Conservation (phyloP, 2,797 vertebrate species). For the Loriculus beryllinus region DNA sequence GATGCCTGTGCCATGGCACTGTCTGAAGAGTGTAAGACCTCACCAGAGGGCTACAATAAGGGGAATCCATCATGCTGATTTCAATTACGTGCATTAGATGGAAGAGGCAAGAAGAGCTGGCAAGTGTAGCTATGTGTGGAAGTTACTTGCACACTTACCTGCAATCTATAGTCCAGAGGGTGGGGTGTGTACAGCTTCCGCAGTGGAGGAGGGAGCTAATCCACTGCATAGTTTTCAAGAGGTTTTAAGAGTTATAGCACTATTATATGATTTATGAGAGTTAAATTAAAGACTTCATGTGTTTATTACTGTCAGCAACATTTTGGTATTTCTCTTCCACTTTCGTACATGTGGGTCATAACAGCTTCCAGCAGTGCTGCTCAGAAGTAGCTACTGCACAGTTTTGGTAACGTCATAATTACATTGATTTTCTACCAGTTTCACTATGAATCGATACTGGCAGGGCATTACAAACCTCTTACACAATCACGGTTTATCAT, state of each 20-base stretch:
- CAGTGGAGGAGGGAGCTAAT: neutral
- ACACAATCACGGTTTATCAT: neutral
- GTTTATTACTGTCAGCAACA: neutral
- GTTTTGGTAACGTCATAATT: neutral
- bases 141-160: neutral
- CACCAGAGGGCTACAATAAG: neutral
- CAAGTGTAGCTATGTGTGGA: neutral
- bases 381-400: neutral
- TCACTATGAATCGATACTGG: neutral
- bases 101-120: neutral
- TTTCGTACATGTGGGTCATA: neutral
- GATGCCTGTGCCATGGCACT: neutral
- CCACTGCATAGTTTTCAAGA: neutral
- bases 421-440: neutral
- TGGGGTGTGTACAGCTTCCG: neutral
- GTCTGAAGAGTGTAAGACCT: neutral
- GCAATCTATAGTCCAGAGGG: neutral
- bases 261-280: neutral
- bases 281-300: neutral
- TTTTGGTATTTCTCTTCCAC: neutral
- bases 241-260: neutral
- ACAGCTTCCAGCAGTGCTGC: neutral
- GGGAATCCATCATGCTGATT: neutral
- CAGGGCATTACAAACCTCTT: neutral
- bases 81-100: neutral